These are phyloP conservation scores for Limnodromus scolopaceus DNA, from an alignment of 2,797 vertebrate species.

Conservation along the genomic window DNA sequence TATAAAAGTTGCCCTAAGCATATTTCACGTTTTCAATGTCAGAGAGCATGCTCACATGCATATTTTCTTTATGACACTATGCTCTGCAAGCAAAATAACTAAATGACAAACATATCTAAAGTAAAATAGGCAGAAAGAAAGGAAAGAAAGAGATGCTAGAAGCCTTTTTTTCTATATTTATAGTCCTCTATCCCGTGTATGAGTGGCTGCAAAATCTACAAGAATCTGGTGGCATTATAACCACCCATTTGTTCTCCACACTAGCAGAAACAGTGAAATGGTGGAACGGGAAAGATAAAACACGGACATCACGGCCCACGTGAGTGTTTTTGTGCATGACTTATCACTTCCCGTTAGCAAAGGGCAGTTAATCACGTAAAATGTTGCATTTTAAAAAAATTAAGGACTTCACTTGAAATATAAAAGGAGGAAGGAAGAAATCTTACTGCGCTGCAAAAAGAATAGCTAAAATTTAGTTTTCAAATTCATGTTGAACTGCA, in stretches of 20 bases:
- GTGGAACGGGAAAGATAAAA: not conserved
- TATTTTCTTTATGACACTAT: not conserved
- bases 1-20: not conserved
- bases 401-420: not conserved
- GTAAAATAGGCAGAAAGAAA: not conserved
- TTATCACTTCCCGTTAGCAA: not conserved
- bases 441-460: not conserved
- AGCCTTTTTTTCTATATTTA: not conserved
- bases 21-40: not conserved
- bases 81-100: not conserved
- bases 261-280: not conserved
- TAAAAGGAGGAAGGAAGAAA: not conserved
- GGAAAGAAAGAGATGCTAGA: not conserved
- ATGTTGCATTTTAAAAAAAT: not conserved
- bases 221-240: not conserved
- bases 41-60: accelerated
- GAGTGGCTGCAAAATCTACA: not conserved
- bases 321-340: not conserved
- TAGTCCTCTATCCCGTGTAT: not conserved
- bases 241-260: not conserved
- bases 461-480: not conserved
- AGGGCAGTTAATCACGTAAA: not conserved
- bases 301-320: accelerated
- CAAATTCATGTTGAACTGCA: not conserved
- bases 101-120: not conserved